Evolutionary conservation across 2,113 vertebrate species (phyloP).

Genomic region (Synodontis membranacea): DNA sequence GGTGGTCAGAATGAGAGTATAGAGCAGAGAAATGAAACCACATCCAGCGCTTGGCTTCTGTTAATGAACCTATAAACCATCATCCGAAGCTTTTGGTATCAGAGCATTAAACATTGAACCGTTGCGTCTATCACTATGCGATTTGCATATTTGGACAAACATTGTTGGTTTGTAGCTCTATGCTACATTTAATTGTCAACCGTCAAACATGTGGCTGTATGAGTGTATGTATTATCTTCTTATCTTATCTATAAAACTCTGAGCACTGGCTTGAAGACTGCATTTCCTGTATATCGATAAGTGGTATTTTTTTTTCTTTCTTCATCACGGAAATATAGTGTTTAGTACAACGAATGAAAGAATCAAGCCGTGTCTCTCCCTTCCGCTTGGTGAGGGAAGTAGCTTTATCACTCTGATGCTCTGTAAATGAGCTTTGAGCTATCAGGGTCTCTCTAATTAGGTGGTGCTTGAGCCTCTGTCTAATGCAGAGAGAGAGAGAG

Average conservation of each 20-base stretch:
- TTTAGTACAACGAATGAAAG: background rate
- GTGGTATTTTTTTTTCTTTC: background rate
- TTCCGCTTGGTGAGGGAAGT: background rate
- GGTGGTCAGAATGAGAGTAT: conserved; percentile 8
- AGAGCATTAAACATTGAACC: background rate
- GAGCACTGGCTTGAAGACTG: background rate
- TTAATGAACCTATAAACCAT: conserved; percentile 27
- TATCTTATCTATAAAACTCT: background rate
- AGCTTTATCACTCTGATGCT: background rate
- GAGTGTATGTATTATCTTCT: background rate
- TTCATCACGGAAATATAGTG: background rate
- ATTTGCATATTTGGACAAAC: background rate
- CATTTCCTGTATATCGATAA: background rate
- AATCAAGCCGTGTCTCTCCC: background rate
- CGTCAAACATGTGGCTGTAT: background rate
- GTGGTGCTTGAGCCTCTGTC: background rate
- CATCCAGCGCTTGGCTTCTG: background rate
- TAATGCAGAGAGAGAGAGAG: conserved; percentile 3
- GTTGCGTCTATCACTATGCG: background rate
- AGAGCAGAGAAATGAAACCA: conserved; percentile 12
- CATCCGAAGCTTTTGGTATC: background rate
- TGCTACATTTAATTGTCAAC: background rate
- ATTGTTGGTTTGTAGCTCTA: background rate
- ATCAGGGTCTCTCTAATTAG: conserved; percentile 10
- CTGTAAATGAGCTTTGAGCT: background rate